Evolutionary conservation across 2,888 invertebrate species (phyloP).

Genomic region (Bellardia bayeri): DNA sequence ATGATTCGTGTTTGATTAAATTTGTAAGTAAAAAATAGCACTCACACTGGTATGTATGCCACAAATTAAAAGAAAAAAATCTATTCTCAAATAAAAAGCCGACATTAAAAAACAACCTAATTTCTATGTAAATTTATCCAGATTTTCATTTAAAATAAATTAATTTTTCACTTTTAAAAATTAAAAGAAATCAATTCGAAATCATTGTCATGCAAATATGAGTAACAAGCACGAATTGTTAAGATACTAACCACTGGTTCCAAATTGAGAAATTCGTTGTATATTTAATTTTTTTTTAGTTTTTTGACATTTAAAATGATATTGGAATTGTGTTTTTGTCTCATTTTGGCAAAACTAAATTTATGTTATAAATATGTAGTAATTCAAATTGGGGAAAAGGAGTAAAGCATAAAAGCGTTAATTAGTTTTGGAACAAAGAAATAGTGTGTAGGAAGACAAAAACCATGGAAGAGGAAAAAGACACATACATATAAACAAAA

Average conservation of each 20-base stretch:
- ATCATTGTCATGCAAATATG: slow-evolving; percentile 62
- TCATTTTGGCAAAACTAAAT: slow-evolving; percentile 82
- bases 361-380: slow-evolving; percentile 42
- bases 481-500: slow-evolving; percentile 72
- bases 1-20: too few relatives aligned
- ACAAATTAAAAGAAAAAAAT: too few relatives aligned
- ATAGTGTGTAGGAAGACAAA: slow-evolving; percentile 62
- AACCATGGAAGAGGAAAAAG: slow-evolving; percentile 64
- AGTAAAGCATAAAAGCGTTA: slow-evolving; percentile 68
- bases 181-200: slow-evolving; percentile 19
- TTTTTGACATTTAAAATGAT: slow-evolving; percentile 74
- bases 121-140: neutral
- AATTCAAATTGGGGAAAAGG: slow-evolving; percentile 73
- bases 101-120: neutral
- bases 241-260: slow-evolving; percentile 81
- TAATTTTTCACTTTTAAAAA: slow-evolving; percentile 35
- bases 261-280: slow-evolving; percentile 80
- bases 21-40: too few relatives aligned
- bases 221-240: slow-evolving; percentile 58
- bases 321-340: slow-evolving; percentile 76
- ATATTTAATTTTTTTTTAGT: slow-evolving; percentile 43
- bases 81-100: neutral
- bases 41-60: too few relatives aligned
- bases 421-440: slow-evolving; percentile 71
- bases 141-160: neutral